Evolutionary conservation across 2,797 vertebrate species (phyloP).

Genomic region (Girardinus metallicus): DNA sequence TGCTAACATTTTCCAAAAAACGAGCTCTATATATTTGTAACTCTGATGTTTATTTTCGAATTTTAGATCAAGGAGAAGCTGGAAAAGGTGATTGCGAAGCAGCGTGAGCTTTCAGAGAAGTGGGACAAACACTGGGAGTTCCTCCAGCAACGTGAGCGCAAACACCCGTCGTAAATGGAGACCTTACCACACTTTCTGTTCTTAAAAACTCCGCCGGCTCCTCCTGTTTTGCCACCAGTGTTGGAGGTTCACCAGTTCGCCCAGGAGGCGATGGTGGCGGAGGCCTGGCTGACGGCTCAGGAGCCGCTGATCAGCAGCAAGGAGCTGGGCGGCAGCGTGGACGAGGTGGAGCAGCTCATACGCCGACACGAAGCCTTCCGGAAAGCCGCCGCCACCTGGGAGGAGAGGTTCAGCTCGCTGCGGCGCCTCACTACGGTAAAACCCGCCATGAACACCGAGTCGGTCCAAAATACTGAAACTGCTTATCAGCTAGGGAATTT

Average conservation of each 20-base stretch:
- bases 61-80: constrained; percentile 90
- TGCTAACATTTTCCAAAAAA: neutral
- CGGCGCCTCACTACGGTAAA: constrained; percentile 90
- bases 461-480: no score
- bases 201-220: neutral
- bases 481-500: no score
- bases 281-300: constrained; percentile 94
- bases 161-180: neutral
- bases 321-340: constrained; percentile 91
- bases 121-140: constrained; percentile 96
- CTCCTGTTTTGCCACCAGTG: constrained; percentile 74
- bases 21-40: neutral
- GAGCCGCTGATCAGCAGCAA: constrained; percentile 90
- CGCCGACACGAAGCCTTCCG: constrained; percentile 92
- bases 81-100: constrained; percentile 89
- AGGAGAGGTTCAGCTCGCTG: constrained; percentile 94
- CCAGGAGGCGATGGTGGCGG: constrained; percentile 94
- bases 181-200: no score
- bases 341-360: constrained; percentile 95
- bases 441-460: no score
- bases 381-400: constrained; percentile 92
- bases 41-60: constrained; percentile 28
- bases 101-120: constrained; percentile 89
- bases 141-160: constrained; percentile 90
- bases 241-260: constrained; percentile 96